These are phyloP conservation scores for Aethes cnicana DNA, from an alignment of 2,888 invertebrate species.

Conservation along the genomic window DNA sequence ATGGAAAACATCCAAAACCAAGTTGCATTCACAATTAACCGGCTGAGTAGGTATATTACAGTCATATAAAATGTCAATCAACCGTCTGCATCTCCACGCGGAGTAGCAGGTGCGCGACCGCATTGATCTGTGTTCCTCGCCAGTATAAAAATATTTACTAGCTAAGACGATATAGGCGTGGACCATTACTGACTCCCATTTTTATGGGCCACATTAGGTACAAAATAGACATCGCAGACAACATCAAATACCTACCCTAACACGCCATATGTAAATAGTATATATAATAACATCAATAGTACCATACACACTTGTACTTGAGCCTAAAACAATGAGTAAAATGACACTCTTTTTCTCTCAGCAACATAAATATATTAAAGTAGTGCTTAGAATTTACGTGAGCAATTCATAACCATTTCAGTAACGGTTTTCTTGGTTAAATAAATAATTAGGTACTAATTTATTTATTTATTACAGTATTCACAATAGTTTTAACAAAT, in stretches of 20 bases:
- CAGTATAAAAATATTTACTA: constrained; percentile 22
- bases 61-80: too few relatives aligned
- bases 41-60: too few relatives aligned
- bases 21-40: too few relatives aligned
- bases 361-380: constrained; percentile 40
- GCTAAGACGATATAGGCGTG: constrained; percentile 14
- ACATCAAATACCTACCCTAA: constrained; percentile 33
- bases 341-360: constrained; percentile 38
- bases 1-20: too few relatives aligned
- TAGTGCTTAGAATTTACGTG: constrained; percentile 61
- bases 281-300: constrained; percentile 39
- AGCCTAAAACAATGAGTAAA: constrained; percentile 43
- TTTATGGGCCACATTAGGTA: too few relatives aligned
- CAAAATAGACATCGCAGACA: constrained; percentile 40
- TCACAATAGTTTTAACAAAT: constrained; percentile 22
- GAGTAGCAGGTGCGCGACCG: too few relatives aligned
- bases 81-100: too few relatives aligned
- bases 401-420: constrained; percentile 53
- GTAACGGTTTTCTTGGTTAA: constrained; percentile 22
- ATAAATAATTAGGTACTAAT: constrained; percentile 23
- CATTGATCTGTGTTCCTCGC: too few relatives aligned
- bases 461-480: constrained; percentile 18
- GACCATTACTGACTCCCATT: too few relatives aligned
- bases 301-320: constrained; percentile 57
- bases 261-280: constrained; percentile 43